A percentile compares a stretch with the other conserved stretches of the same genome.
Evolutionary conservation across 2,888 invertebrate species (phyloP).

Genomic region (Allolobophora icterica): DNA sequence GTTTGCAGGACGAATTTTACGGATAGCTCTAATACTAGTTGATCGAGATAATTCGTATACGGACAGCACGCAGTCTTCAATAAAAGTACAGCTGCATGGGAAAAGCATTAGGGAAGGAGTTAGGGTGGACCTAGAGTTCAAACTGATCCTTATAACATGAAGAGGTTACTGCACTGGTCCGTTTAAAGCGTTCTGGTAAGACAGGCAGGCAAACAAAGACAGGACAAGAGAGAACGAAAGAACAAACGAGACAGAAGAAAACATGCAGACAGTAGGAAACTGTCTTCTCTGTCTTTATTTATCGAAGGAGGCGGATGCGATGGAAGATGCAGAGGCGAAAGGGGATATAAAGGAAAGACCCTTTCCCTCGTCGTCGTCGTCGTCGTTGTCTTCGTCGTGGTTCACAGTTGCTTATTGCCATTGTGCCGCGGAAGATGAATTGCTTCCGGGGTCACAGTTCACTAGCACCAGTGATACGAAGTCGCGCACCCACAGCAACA

Average conservation of each 20-base stretch:
- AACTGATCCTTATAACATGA: neutral
- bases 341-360: neutral
- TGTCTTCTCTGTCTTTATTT: neutral
- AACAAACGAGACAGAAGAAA: neutral
- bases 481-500: neutral
- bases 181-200: neutral
- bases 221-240: neutral
- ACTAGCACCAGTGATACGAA: neutral
- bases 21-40: neutral
- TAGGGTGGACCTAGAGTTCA: neutral
- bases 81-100: neutral
- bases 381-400: neutral
- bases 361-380: neutral
- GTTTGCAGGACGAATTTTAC: neutral
- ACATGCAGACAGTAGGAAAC: neutral
- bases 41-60: neutral
- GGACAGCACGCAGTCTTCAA: slow-evolving; percentile 17
- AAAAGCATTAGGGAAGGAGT: neutral
- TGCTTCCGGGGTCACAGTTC: neutral
- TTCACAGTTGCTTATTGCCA: slow-evolving; percentile 8
- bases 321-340: neutral
- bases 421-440: slow-evolving; percentile 13
- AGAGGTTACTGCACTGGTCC: neutral
- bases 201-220: neutral
- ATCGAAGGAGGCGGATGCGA: neutral